phyloP scores from a whole-genome alignment of 2,797 vertebrate genomes.

The Mus caroli region DNA sequence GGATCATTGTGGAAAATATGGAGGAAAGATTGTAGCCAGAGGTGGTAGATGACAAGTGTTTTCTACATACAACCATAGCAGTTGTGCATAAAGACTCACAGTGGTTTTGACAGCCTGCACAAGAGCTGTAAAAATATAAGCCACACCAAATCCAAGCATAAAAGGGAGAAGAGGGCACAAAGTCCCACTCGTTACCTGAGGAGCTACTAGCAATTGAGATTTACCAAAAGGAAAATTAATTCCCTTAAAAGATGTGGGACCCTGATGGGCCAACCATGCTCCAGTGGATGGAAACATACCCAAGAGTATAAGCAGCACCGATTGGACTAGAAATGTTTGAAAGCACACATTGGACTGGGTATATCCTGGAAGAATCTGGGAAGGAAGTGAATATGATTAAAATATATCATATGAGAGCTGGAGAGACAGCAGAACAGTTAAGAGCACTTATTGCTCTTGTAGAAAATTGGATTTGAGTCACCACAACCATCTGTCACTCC shows the following conservation, averaged over 20 bases:
- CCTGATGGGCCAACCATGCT: background rate
- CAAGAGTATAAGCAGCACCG: background rate
- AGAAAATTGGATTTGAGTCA: background rate
- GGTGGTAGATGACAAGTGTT: background rate
- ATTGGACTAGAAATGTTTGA: background rate
- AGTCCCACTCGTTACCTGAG: background rate
- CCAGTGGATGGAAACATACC: background rate
- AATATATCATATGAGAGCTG: background rate
- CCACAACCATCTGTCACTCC: background rate
- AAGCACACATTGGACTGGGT: background rate
- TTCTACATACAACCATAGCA: background rate
- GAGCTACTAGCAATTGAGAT: background rate
- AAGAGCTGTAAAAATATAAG: no score
- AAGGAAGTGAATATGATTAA: background rate
- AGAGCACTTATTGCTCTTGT: background rate
- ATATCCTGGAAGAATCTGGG: background rate
- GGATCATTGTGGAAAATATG: background rate
- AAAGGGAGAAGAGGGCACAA: background rate
- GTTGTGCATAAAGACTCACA: background rate
- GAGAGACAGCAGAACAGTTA: background rate
- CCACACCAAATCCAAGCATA: background rate
- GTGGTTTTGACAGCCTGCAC: no score
- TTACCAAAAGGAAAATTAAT: background rate
- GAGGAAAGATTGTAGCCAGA: background rate
- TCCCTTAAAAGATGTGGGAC: background rate